Evolutionary conservation across 1,140 invertebrate genomes (phyloP).

Genomic region (Asobara japonica): DNA sequence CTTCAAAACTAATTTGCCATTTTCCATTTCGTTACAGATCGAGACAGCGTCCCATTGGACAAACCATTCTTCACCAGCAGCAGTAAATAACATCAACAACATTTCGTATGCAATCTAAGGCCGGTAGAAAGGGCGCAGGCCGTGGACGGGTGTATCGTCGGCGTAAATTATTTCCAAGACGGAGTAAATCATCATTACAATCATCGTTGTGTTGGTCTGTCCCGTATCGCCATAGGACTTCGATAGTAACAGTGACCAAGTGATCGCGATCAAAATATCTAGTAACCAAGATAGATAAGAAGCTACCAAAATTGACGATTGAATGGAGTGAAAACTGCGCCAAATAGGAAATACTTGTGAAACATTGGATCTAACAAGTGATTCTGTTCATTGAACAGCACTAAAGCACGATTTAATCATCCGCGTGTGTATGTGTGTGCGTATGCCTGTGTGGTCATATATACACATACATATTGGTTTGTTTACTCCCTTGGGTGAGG

Average conservation of each 20-base stretch:
- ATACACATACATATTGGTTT: no score
- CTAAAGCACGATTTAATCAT: neutral
- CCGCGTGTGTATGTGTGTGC: neutral
- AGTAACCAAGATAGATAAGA: neutral
- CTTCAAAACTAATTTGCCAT: neutral
- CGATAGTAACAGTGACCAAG: neutral
- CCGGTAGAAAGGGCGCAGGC: constrained; percentile 31
- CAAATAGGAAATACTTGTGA: neutral
- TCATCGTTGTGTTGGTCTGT: neutral
- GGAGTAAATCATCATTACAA: constrained; percentile 27
- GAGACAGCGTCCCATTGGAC: neutral
- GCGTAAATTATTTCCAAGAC: constrained; percentile 25
- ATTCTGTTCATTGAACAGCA: neutral
- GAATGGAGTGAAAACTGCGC: neutral
- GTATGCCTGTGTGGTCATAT: neutral
- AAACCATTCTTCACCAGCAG: neutral
- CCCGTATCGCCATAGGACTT: constrained; percentile 19
- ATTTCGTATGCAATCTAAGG: constrained; percentile 39
- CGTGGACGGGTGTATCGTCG: constrained; percentile 31
- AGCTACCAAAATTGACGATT: no score
- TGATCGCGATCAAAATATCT: neutral
- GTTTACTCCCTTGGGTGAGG: neutral
- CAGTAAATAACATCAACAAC: constrained; percentile 30
- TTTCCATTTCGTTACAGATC: neutral
- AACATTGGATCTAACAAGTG: neutral